A percentile compares a stretch with the other conserved stretches of the same genome.
These are phyloP conservation scores for Heterodera schachtii DNA, from an alignment of 1,140 invertebrate genomes.

Conservation along the genomic window DNA sequence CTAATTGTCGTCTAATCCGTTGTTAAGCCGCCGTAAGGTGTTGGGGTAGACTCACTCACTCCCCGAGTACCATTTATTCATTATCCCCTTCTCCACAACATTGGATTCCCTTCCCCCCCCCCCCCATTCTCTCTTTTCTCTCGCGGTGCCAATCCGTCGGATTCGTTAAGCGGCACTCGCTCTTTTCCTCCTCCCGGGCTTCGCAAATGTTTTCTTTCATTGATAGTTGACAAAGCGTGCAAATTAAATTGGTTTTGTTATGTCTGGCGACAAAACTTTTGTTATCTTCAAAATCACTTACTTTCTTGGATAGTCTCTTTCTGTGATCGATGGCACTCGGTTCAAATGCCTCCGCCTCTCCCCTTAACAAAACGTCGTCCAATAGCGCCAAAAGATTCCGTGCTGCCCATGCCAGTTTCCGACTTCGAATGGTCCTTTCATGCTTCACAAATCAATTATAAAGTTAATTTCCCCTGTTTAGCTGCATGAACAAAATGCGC, in stretches of 20 bases:
- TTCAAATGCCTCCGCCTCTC: conserved; percentile 13
- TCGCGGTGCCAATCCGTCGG: background rate
- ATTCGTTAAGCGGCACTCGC: too few relatives aligned
- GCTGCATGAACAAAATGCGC: conserved; percentile 48
- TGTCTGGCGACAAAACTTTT: too few relatives aligned
- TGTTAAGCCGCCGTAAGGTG: background rate
- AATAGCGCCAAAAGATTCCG: conserved; percentile 40
- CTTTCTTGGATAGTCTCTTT: background rate
- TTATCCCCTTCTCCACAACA: background rate
- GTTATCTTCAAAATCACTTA: too few relatives aligned
- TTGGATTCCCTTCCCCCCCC: background rate
- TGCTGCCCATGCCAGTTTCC: conserved; percentile 46
- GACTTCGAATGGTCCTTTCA: conserved; percentile 39
- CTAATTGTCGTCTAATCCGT: background rate
- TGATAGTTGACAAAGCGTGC: background rate
- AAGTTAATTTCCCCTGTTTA: background rate
- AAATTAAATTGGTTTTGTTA: background rate
- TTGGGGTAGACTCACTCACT: background rate
- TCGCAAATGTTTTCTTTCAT: background rate
- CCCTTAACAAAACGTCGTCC: conserved; percentile 10
- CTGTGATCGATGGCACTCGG: background rate
- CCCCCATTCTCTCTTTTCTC: too few relatives aligned
- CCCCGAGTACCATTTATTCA: background rate
- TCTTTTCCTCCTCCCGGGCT: too few relatives aligned
- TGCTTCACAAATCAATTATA: background rate